Base-by-base conservation (phyloP, 2,113 vertebrate species). In the Erythrocercus mccallii region DNA sequence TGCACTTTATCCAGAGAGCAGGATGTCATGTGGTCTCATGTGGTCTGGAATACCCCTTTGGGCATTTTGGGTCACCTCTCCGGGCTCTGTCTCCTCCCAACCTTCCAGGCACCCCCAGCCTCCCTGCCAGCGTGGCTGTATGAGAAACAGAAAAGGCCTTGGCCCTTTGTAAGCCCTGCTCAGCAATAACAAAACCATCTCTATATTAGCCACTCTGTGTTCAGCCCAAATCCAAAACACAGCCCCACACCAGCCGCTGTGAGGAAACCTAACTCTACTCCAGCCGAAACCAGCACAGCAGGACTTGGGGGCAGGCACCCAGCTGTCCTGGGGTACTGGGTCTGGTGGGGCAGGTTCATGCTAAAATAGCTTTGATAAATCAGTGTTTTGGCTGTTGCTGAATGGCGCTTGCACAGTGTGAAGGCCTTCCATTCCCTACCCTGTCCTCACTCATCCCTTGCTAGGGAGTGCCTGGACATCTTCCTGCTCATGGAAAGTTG, bases 151-250 rank as follows among this genome's bases (percentile, higher is more conserved):
- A 42, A 48, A 50, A 56, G 4, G 24, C 25, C 31, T 42, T 64
- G 66, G 27, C 35, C 7, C 22, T 22, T 2, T 19, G 14, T 2
- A 33, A 35, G 11, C 7, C 14, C 42, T 56, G 57, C 50, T 57
- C 25, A 42, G 30, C 58, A 65, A 22, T 6, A 72, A 50, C 9
- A 22, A 4, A 31, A 42, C 4, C 31, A 72, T 33, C 9, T 50
- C 15, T 12, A 0, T 22, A 0, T 42, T 64, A 19, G 7, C 6
- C n/a, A 3, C 9, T 0, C 48, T 56, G 21, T 48, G 17, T 10
- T 72, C 50, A 19, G 31, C 31, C 31, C 11, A 37, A 42, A 44
- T 23, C 31, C 33, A 22, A 30, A 72, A 5, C 16, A 40, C 20
- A 56, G 31, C 35, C 42, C 24, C 16, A 3, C 3, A 9, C 15